A percentile compares a stretch with the other conserved stretches of the same genome.
These are phyloP conservation scores for Carcharodon carcharias DNA, from an alignment of 2,797 vertebrate genomes.

Conservation along the genomic window DNA sequence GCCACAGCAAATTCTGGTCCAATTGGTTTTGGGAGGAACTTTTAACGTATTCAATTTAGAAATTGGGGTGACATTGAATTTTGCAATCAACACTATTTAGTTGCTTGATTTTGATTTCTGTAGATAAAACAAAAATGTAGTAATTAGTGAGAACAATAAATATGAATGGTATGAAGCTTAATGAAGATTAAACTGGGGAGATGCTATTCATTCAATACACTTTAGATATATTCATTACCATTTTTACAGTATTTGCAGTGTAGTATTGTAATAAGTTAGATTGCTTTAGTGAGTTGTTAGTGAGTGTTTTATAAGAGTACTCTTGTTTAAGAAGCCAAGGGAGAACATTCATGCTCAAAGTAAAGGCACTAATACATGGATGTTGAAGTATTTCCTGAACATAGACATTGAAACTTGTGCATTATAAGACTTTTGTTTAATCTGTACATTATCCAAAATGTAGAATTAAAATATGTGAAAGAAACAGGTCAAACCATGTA, in stretches of 20 bases:
- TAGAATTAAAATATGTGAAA: constrained; percentile 25
- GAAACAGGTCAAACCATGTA: background rate
- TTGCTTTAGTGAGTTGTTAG: background rate
- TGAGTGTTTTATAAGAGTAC: background rate
- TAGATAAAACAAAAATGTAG: background rate
- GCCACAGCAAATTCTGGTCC: background rate
- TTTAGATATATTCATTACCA: background rate
- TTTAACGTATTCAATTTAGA: background rate
- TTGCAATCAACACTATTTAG: too few species aligned
- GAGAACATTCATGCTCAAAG: background rate
- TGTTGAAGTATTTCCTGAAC: constrained; percentile 5
- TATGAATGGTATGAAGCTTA: background rate
- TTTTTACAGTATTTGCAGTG: background rate
- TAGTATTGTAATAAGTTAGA: background rate
- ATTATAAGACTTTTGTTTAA: background rate
- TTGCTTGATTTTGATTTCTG: background rate
- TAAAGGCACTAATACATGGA: background rate
- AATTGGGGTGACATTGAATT: background rate
- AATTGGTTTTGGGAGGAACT: background rate
- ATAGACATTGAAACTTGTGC: background rate
- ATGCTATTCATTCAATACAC: background rate
- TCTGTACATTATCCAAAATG: background rate
- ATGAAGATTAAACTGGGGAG: background rate
- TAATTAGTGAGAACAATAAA: background rate
- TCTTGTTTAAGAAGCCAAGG: constrained; percentile 15